Conservation (phyloP, 2,113 vertebrate species). For the Myodes glareolus region DNA sequence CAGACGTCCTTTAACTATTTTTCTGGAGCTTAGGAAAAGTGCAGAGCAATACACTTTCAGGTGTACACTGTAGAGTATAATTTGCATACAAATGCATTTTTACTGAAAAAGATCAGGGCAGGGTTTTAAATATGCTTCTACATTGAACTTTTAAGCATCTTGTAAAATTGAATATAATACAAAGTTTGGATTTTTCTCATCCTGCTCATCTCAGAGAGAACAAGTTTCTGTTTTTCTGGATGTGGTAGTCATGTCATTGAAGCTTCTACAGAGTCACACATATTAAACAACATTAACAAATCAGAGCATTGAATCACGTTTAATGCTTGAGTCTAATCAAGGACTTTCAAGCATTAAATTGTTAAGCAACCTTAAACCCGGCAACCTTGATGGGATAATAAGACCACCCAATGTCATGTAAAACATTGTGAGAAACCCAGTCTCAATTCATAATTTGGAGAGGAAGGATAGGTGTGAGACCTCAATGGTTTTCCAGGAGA, state of each 20-base stretch:
- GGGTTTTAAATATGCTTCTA: conserved; percentile 78
- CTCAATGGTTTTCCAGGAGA: no score
- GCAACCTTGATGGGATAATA: not conserved
- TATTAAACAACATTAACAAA: conserved; percentile 50
- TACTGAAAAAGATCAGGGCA: conserved; percentile 78
- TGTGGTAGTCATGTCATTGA: not conserved
- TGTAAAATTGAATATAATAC: conserved; percentile 68
- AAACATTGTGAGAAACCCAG: not conserved
- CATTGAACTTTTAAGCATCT: conserved; percentile 66
- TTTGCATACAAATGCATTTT: conserved; percentile 83
- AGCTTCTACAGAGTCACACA: not conserved
- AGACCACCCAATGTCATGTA: not conserved
- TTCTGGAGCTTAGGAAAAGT: conserved; percentile 76
- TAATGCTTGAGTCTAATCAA: not conserved
- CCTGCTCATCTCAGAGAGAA: not conserved
- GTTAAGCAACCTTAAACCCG: not conserved
- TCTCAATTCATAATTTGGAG: not conserved
- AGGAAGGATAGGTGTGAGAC: not conserved
- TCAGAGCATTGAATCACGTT: not conserved
- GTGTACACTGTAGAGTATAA: conserved; percentile 76
- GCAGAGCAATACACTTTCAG: conserved; percentile 79
- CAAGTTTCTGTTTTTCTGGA: conserved; percentile 13
- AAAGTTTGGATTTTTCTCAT: conserved; percentile 64
- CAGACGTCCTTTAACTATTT: conserved; percentile 80
- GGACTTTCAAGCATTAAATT: conserved; percentile 47